phyloP scores from a whole-genome alignment of 1,140 invertebrate species.

The Aphis craccivora region DNA sequence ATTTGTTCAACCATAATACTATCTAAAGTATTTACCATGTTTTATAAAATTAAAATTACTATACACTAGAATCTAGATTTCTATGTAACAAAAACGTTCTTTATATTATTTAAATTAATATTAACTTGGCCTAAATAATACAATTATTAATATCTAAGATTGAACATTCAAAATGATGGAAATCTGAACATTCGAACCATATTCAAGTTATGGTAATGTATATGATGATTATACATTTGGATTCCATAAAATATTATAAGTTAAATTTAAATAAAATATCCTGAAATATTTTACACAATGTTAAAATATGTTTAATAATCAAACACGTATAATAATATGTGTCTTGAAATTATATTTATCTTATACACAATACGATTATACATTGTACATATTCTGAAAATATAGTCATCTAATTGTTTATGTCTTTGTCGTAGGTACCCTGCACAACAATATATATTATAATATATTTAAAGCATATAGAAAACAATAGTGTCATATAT shows the following conservation, averaged over 20 bases:
- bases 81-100: background rate
- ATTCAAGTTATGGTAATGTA: too few relatives aligned
- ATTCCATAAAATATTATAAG: background rate
- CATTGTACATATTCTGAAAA: background rate
- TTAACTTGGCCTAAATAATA: background rate
- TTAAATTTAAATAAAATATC: background rate
- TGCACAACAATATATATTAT: background rate
- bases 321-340: too few relatives aligned
- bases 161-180: background rate
- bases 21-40: background rate
- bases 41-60: background rate
- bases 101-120: background rate
- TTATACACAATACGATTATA: background rate
- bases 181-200: too few relatives aligned
- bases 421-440: background rate
- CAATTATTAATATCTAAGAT: background rate
- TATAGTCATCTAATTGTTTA: background rate
- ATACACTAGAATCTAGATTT: too few relatives aligned
- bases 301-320: background rate
- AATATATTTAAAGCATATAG: background rate
- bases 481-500: background rate
- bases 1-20: background rate
- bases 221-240: background rate
- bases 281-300: background rate
- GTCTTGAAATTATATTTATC: background rate